Evolutionary conservation across 2,797 vertebrate genomes (phyloP).

Genomic region (Pantherophis alleghaniensis): DNA sequence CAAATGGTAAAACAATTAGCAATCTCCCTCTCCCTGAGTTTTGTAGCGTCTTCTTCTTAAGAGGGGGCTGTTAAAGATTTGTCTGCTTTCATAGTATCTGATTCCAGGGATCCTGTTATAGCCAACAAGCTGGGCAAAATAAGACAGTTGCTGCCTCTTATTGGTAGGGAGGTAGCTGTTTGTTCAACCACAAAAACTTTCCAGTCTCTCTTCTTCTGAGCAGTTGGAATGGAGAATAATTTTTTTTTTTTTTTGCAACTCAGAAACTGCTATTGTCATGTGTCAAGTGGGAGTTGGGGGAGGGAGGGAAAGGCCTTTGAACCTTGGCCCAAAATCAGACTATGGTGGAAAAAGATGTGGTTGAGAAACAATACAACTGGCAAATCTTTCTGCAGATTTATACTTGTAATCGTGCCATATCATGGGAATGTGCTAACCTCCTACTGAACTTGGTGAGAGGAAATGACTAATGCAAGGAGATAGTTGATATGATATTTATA

Average conservation of each 20-base stretch:
- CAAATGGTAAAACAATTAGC: not conserved
- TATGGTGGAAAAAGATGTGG: slow-evolving; percentile 65
- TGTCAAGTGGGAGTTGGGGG: slow-evolving; percentile 42
- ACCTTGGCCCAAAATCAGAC: slow-evolving; percentile 56
- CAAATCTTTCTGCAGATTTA: slow-evolving; percentile 55
- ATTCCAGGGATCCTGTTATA: slow-evolving; percentile 16
- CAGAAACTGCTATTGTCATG: slow-evolving; percentile 57
- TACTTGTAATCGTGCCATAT: slow-evolving; percentile 56
- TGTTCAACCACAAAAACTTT: slow-evolving; percentile 50
- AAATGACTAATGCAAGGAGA: slow-evolving; percentile 81
- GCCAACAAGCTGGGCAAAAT: not conserved
- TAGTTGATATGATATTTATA: slow-evolving; percentile 78
- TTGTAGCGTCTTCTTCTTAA: not conserved
- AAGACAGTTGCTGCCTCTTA: slow-evolving; percentile 1
- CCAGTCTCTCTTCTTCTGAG: slow-evolving; percentile 48
- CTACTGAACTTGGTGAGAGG: slow-evolving; percentile 75
- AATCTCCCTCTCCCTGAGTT: slow-evolving; percentile 19
- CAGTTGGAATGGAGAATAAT: slow-evolving; percentile 29
- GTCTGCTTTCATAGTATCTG: not conserved
- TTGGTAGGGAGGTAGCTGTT: not conserved
- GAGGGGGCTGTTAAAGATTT: not conserved
- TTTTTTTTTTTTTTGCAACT: slow-evolving; percentile 12
- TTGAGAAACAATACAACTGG: slow-evolving; percentile 51
- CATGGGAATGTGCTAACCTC: slow-evolving; percentile 82
- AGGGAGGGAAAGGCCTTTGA: slow-evolving; percentile 59